These are phyloP conservation scores for Eupeodes corollae DNA, from an alignment of 1,140 invertebrate species.

Conservation along the genomic window DNA sequence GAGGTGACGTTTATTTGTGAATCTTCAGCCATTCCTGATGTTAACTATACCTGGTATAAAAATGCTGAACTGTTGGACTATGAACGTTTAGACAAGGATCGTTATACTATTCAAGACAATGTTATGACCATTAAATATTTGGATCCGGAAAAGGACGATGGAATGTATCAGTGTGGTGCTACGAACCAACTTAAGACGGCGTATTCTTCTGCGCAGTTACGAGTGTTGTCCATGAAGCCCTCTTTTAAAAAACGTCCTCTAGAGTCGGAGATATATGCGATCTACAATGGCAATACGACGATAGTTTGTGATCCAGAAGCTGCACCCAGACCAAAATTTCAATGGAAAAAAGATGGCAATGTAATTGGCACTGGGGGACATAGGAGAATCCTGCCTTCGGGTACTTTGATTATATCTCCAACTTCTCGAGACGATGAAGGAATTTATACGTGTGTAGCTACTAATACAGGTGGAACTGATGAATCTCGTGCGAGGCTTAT, in stretches of 20 bases:
- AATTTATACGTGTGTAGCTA: conserved; percentile 76
- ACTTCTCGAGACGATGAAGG: conserved; percentile 79
- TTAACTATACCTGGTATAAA: conserved; percentile 84
- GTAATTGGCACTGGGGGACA: conserved; percentile 66
- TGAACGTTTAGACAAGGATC: conserved; percentile 56
- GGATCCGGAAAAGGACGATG: conserved; percentile 68
- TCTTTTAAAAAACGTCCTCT: conserved; percentile 84
- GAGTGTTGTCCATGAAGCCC: conserved; percentile 76
- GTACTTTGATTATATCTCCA: conserved; percentile 76
- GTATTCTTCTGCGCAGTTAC: conserved; percentile 79
- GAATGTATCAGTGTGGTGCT: conserved; percentile 94
- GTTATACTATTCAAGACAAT: conserved; percentile 77
- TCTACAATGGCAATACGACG: conserved; percentile 82
- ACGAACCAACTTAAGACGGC: conserved; percentile 76
- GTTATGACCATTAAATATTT: conserved; percentile 71
- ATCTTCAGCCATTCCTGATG: conserved; percentile 89
- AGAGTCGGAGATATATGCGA: conserved; percentile 78
- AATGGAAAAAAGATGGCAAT: conserved; percentile 85
- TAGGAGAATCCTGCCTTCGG: conserved; percentile 66
- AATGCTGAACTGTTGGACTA: conserved; percentile 65
- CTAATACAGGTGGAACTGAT: conserved; percentile 71
- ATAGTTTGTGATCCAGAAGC: conserved; percentile 89
- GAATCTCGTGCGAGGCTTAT: conserved; percentile 69
- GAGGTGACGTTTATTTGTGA: conserved; percentile 89
- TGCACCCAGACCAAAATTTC: conserved; percentile 76